Evolutionary conservation across 2,888 invertebrate genomes (phyloP), one percentile per base, ranked within the genome.

Genomic region (Oscheius myriophilus): DNA sequence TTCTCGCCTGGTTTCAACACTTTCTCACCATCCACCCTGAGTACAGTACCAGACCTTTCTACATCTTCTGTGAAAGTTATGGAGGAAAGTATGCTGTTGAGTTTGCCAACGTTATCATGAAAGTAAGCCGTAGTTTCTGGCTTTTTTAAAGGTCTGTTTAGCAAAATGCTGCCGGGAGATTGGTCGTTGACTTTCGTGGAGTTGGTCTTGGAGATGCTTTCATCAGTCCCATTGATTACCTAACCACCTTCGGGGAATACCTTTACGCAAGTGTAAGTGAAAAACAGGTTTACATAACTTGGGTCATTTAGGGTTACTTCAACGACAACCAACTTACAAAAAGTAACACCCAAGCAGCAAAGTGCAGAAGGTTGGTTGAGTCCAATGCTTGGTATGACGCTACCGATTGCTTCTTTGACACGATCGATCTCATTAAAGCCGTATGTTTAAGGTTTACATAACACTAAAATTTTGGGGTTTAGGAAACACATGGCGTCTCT

Each of bases 41-140:
- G 82, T 94, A 94, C 84, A 90, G 90, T 86, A 89, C 88, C 12
- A 90, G 92, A 0, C 92, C 93, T 0, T 89, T 93, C 43, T 94
- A 94, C 86, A 92, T 95, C 71, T 92, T 93, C 83, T 92, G 92
- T 26, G 94, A 95, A 87, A 94, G 94, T 0, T 95, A 95, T 87
- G 95, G 95, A 21, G 95, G 94, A 1, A 95, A 95, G 89, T 94
- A 94, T 93, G 92, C 93, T 0, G 91, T 92, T 0, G 93, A 93
- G 82, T 93, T 94, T 87, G 93, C 92, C 11, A 87, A 88, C 51
- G 84, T 85, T 39, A 83, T 90, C 42, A 82, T 89, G 79, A 71
- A 26, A 14, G 11, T 39, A 42, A 16, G 25, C 6, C n/a, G 3
- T 23, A n/a, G n/a, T n/a, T n/a, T n/a, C n/a, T n/a, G n/a, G n/a